Base-by-base conservation (phyloP, 2,113 vertebrate species). In the Piaya cayana region DNA sequence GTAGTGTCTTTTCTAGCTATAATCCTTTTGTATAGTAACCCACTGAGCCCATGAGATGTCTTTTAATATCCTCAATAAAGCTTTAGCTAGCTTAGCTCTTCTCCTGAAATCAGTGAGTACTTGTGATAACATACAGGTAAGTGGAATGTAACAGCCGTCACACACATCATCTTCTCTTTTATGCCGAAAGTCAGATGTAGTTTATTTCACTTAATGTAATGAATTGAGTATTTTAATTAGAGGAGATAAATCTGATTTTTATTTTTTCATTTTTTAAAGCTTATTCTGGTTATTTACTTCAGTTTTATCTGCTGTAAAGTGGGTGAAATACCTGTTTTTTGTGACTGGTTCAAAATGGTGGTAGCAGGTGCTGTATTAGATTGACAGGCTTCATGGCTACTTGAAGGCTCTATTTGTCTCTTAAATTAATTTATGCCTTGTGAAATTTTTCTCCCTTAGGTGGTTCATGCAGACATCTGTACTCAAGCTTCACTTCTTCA, bases 401-500 rank as follows among this genome's bases (percentile, higher is more conserved):
- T 88, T 76, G 55, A 86, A 93, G 81, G 56, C 58, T 81, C 15
- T 75, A 47, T 83, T 93, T 56, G 39, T 89, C 60, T 95, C 25
- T 47, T 74, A 71, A 64, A 62, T 75, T 82, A 92, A 78, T 71
- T 64, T 93, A 92, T 93, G 47, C 81, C 80, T 81, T 77, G 49
- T 95, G 88, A 91, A 91, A 91, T 69, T 95, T 56, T 77, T 96
- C 92, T 93, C 93, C 84, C 86, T 72, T 95, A 99, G 99, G 98
- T 99, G 59, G 81, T 99, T 95, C 98, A 99, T 23, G 97, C 98
- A 94, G 98, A 99, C 82, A 97, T 99, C 76, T 97, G 98, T 96
- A 98, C 97, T 63, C 99, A 99, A 84, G 92, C 97, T 34, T 87
- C 90, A 50, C 98, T 99, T 91, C 98, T 99, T 92, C 98, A 98